A percentile compares a stretch with the other conserved stretches of the same genome.
phyloP scores from a whole-genome alignment of 2,797 vertebrate species.

The Gallirallus australis region DNA sequence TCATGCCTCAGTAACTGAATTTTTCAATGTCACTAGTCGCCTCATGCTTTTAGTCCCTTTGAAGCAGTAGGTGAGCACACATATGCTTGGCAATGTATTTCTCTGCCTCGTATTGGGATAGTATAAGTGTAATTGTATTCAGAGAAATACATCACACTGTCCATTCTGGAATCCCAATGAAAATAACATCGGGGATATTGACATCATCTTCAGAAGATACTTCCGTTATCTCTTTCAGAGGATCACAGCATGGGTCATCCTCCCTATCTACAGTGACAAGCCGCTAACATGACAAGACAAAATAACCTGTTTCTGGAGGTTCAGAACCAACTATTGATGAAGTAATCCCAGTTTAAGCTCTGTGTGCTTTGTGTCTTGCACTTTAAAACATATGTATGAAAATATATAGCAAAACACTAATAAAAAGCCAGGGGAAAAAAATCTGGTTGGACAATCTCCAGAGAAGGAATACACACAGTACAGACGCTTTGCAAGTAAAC shows the following conservation, averaged over 20 bases:
- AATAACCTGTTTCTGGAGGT: neutral
- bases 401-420: neutral
- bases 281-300: neutral
- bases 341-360: slow-evolving; percentile 19
- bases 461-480: neutral
- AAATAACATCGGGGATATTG: slow-evolving; percentile 37
- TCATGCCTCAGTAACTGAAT: slow-evolving; percentile 72
- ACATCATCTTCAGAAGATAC: slow-evolving; percentile 25
- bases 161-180: slow-evolving; percentile 28
- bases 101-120: neutral
- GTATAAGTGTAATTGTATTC: neutral
- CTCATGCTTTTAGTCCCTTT: slow-evolving; percentile 40
- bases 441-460: neutral
- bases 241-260: neutral
- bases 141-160: slow-evolving; percentile 34
- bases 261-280: neutral
- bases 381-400: neutral
- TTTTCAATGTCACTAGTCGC: slow-evolving; percentile 73
- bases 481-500: neutral
- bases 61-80: slow-evolving; percentile 28
- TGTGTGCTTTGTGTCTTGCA: neutral
- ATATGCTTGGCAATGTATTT: neutral
- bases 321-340: neutral
- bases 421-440: neutral
- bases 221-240: neutral